Evolutionary conservation across 2,888 invertebrate genomes (phyloP), one percentile per base, ranked within the genome.

Genomic region (Lithophane semibrunnea): DNA sequence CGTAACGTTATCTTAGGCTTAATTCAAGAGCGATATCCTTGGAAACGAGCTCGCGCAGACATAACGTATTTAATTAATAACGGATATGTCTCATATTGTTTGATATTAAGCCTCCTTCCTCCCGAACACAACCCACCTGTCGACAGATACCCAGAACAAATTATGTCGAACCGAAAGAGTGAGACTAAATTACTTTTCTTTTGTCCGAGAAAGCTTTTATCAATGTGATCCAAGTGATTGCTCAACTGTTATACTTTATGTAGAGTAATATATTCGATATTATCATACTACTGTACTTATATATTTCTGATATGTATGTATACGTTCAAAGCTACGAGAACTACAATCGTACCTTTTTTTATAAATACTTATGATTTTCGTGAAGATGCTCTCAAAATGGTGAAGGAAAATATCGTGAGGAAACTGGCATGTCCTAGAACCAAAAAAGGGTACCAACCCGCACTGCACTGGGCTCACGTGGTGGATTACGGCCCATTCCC

Each of bases 11-110:
- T 77, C 73, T 79, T 65, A 37, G 29, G 66, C 73, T 77, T 85
- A 64, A 77, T 82, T 76, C 76, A 63, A 77, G 69, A 72, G 42
- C 60, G 66, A 68, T 77, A 76, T 77, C 73, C 75, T 73, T 81
- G 67, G 71, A 65, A 84, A 75, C 75, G 73, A 75, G 68, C 60
- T 44, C 47, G 77, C 68, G 77, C 60, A 77, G 54, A 73, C 67
- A 80, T 82, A 72, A 71, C 73, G 75, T 85, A 78, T 87, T 85
- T 85, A 85, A 86, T 83, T 87, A 86, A 84, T 88, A 82, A 80
- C 75, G 83, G 77, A 83, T 86, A 80, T 80, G 84, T 79, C 83
- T 87, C 78, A 82, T 88, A 88, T 88, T 88, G 78, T 83, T 85
- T 74, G 80, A 83, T 83, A 80, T 85, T 71, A 85, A 79, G 68